A percentile compares a stretch with the other conserved stretches of the same genome.
Evolutionary conservation across 2,113 vertebrate species (phyloP).

Genomic region (Pristiophorus japonicus): DNA sequence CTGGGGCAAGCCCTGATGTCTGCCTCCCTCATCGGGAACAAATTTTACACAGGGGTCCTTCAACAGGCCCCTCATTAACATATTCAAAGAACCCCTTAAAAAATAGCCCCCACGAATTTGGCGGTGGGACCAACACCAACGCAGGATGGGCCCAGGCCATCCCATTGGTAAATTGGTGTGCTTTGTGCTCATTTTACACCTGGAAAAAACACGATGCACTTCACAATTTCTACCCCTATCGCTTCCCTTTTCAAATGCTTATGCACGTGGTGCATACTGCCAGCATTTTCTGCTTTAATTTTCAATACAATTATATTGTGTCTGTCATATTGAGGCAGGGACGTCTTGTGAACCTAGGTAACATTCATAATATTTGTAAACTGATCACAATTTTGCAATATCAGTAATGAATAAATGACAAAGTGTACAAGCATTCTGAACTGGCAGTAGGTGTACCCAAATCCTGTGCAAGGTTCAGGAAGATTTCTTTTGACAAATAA

Average conservation of each 20-base stretch:
- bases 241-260: background rate
- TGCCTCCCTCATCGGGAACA: background rate
- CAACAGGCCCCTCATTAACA: background rate
- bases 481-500: background rate
- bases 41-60: background rate
- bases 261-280: background rate
- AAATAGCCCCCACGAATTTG: background rate
- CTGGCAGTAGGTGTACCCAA: background rate
- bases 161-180: background rate
- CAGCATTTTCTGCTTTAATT: background rate
- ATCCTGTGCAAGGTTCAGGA: background rate
- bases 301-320: background rate
- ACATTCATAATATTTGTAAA: no score
- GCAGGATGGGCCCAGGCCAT: background rate
- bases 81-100: background rate
- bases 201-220: background rate
- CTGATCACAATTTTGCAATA: background rate
- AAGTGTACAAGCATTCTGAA: background rate
- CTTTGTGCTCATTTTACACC: background rate
- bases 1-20: background rate
- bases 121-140: background rate
- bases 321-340: background rate
- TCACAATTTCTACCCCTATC: background rate
- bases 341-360: background rate
- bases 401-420: background rate